These are phyloP conservation scores for Hemiprocne comata DNA, from an alignment of 2,113 vertebrate genomes.

Conservation along the genomic window DNA sequence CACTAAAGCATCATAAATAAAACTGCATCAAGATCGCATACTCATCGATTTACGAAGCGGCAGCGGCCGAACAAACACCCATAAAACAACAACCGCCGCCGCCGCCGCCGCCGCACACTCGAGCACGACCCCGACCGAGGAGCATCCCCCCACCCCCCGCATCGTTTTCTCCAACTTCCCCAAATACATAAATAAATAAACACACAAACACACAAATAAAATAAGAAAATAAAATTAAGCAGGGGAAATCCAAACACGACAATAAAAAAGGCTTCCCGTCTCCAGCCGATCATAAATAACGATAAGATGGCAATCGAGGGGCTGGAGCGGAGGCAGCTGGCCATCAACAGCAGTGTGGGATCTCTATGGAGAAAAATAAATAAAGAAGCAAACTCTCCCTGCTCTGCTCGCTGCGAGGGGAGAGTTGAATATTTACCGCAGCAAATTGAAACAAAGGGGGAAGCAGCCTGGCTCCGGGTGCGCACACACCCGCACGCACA, in stretches of 20 bases:
- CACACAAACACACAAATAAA: not conserved
- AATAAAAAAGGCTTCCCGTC: constrained; percentile 6
- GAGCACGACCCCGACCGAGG: constrained; percentile 18
- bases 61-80: constrained; percentile 47
- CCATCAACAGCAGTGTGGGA: constrained; percentile 26
- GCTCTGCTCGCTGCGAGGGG: constrained; percentile 35
- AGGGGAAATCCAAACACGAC: not conserved
- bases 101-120: not conserved
- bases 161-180: not conserved
- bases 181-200: not conserved
- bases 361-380: constrained; percentile 54
- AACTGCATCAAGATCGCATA: constrained; percentile 70
- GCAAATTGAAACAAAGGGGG: constrained; percentile 80
- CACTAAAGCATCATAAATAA: constrained; percentile 76
- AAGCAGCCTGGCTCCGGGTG: constrained; percentile 67
- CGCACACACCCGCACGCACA: constrained; percentile 62
- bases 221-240: not conserved
- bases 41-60: constrained; percentile 68
- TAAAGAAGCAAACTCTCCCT: constrained; percentile 48
- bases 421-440: constrained; percentile 61
- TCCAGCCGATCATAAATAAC: constrained; percentile 54
- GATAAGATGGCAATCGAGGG: constrained; percentile 35
- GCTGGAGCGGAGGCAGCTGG: constrained; percentile 40
- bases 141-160: not conserved
- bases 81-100: constrained; percentile 36